Base-by-base conservation (phyloP, 2,797 vertebrate genomes). In the Phoxinus dragarum region DNA sequence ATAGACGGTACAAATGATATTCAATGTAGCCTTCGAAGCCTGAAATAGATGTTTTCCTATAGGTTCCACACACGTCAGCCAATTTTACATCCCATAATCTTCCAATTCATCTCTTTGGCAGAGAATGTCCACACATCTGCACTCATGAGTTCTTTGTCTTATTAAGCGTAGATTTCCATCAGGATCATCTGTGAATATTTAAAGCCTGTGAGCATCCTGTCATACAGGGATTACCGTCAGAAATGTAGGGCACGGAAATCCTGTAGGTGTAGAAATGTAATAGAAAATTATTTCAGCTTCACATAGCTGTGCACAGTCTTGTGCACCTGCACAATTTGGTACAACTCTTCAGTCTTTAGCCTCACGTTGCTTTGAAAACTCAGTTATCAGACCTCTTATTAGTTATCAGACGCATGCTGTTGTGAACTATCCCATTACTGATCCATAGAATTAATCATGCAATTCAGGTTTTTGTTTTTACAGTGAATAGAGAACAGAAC, bases 181-280 rank as follows among this genome's bases (percentile, higher is more conserved):
- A 61, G 54, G 54, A 77, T 77, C 75, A 77, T 77, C 54, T 42
- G 23, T 77, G 36, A 59, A 52, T 52, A 52, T 74, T 74, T 17
- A 72, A 12, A 44, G 21, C 40, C 69, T n/a, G 38, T 44, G 66
- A 68, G 72, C 14, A 76, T 76, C 36, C 11, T 2, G 4, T 77
- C 54, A 77, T 11, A n/a, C 9, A 36, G 11, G 11, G 34, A 38
- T 27, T 42, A 77, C 12, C 0, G 3, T 49, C 42, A 80, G 10
- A 80, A 67, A 80, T 80, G 61, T 36, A 80, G 61, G 78, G 10
- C 78, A 67, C 59, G 14, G 17, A 80, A 66, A 80, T 49, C 61
- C 78, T 36, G 27, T 31, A 36, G 59, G 27, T 49, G 61, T 47
- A 23, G 27, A 8, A 47, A 47, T n/a, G 14, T 5, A 78, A 40